Evolutionary conservation across 2,888 invertebrate genomes (phyloP).

Genomic region (Brassicogethes aeneus): DNA sequence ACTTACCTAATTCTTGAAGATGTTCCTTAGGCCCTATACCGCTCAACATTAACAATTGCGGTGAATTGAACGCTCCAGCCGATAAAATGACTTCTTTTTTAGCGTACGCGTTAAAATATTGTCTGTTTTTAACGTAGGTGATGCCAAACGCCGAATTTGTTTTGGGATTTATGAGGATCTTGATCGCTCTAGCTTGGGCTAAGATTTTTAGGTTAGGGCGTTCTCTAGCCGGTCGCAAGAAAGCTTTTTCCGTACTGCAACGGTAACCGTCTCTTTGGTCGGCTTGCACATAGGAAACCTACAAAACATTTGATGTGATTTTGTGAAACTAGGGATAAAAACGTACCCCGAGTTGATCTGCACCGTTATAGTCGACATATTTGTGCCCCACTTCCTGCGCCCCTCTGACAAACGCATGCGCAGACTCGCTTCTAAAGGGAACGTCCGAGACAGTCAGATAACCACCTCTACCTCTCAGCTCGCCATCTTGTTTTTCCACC

Average conservation of each 20-base stretch:
- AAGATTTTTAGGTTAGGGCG: conserved; percentile 61
- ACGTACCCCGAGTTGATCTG: conserved; percentile 49
- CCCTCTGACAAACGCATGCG: conserved; percentile 50
- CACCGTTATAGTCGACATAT: conserved; percentile 61
- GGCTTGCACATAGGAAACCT: conserved; percentile 49
- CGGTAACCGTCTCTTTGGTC: conserved; percentile 52
- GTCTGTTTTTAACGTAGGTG: conserved; percentile 49
- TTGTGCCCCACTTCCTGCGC: conserved; percentile 57
- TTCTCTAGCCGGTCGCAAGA: conserved; percentile 49
- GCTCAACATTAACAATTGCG: conserved; percentile 83
- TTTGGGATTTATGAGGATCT: conserved; percentile 53
- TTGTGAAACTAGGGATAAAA: not conserved
- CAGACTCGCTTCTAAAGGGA: conserved; percentile 39
- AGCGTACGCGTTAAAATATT: conserved; percentile 43
- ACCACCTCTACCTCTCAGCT: conserved; percentile 37
- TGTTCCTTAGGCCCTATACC: conserved; percentile 54
- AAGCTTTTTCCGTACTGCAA: conserved; percentile 57
- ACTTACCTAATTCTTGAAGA: conserved; percentile 40
- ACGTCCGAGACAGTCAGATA: conserved; percentile 36
- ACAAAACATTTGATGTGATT: conserved; percentile 5
- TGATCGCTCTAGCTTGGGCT: conserved; percentile 51
- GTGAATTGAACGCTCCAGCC: conserved; percentile 81
- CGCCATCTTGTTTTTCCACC: conserved; percentile 24
- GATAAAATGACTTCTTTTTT: conserved; percentile 76
- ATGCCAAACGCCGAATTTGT: conserved; percentile 61